Percentiles rank a stretch among this genome's conserved stretches.
Conservation (phyloP, 2,113 vertebrate species). For the Zootoca vivipara region DNA sequence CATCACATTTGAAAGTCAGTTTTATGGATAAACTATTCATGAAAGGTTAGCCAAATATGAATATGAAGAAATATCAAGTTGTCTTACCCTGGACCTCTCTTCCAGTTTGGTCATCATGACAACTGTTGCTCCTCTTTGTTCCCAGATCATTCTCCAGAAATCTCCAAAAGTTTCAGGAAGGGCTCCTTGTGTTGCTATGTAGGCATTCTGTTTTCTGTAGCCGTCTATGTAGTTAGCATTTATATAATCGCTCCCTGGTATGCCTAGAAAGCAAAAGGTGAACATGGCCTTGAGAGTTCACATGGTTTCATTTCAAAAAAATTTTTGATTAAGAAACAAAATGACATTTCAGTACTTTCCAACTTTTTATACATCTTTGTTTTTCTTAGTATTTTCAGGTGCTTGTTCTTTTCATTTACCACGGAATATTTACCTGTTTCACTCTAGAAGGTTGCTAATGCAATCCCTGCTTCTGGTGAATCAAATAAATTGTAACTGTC, state of each 20-base stretch:
- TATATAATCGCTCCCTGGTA: slow-evolving; percentile 97
- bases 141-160: slow-evolving; percentile 99
- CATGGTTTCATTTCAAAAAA: background rate
- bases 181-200: slow-evolving; percentile 95
- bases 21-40: background rate
- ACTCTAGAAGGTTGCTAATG: background rate
- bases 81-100: slow-evolving; percentile 93
- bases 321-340: background rate
- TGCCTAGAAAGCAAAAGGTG: slow-evolving; percentile 78
- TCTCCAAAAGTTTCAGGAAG: slow-evolving; percentile 98
- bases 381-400: background rate
- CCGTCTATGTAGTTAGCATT: slow-evolving; percentile 99
- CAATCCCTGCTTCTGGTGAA: background rate
- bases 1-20: background rate
- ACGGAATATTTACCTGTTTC: background rate
- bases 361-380: background rate
- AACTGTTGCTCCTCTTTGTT: slow-evolving; percentile 93
- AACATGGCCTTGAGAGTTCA: background rate
- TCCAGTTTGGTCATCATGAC: slow-evolving; percentile 99
- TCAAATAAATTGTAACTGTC: background rate
- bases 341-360: background rate
- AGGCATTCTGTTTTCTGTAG: slow-evolving; percentile 97
- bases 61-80: background rate
- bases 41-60: background rate
- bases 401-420: background rate